Evolutionary conservation across 1,140 invertebrate species (phyloP), one percentile per base, ranked within the genome.

Genomic region (Cryptotermes secundus): DNA sequence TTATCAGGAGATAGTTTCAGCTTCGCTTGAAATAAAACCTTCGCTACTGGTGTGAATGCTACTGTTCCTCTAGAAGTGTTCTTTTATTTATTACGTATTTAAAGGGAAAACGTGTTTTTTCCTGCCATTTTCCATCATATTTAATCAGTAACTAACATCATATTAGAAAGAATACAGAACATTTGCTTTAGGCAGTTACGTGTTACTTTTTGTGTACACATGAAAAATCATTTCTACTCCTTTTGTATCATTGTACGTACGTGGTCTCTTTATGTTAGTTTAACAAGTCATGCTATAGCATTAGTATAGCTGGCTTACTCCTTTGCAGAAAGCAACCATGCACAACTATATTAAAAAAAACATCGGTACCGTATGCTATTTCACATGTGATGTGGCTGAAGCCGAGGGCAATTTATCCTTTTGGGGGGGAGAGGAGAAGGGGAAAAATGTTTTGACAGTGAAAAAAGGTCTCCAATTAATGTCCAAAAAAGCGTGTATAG

Each of bases 381-480:
- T 72, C 59, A 72, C 59, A 72, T 72, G 31, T 72, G 59, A 72
- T 72, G 59, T 31, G 26, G 59, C n/a, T 72, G n/a, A n/a, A n/a
- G 59, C 59, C 59, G 26, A 72, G 31, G 59, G 59, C 59, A 72
- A 72, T 72, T 72, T 72, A 72, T 72, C 59, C 59, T 72, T 72
- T 72, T 72, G n/a, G 7, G 59, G 59, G 9, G 59, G 22, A 49
- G 45, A 19, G 45, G 45, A 14, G 38, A 42, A 22, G n/a, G 6
- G 26, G 59, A 26, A 26, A 72, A 72, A 72, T 72, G 59, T 72
- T 72, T 72, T 72, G 59, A 72, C 59, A 72, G 59, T 72, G 59
- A 72, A 72, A 72, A 72, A 72, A 72, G 45, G 59, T 72, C 59
- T 31, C 59, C 59, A 72, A 72, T 72, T 72, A 72, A 72, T 72